Conservation (phyloP, 2,797 vertebrate genomes). For the Semaprochilodus insignis region DNA sequence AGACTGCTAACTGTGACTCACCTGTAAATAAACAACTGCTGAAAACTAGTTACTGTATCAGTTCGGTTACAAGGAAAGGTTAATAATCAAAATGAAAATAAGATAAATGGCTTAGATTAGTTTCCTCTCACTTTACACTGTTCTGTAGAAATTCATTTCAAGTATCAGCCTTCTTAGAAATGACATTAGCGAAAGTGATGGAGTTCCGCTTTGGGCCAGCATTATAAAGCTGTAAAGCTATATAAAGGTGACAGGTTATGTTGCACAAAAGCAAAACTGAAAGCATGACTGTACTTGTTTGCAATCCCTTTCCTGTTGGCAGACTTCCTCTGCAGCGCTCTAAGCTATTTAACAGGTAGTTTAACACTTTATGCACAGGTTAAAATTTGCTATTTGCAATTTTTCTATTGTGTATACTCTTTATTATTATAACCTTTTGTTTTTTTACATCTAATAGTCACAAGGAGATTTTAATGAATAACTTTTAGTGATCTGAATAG, state of each 20-base stretch:
- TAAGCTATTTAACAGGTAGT: neutral
- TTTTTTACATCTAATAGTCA: no score
- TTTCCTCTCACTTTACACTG: neutral
- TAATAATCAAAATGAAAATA: neutral
- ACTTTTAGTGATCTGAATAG: no score
- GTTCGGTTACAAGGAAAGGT: neutral
- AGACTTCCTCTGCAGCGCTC: neutral
- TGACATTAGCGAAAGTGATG: neutral
- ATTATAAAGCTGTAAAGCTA: slow-evolving; percentile 11
- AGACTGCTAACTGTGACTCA: neutral
- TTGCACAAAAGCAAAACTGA: slow-evolving; percentile 39
- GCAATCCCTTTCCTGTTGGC: neutral
- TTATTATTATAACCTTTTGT: neutral
- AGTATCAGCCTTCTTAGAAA: neutral
- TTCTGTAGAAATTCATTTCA: slow-evolving; percentile 2
- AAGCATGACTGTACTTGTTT: slow-evolving; percentile 23
- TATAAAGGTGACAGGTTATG: neutral
- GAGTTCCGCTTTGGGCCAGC: neutral
- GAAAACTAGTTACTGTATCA: neutral
- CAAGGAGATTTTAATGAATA: no score
- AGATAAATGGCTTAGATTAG: neutral
- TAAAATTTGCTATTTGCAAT: neutral
- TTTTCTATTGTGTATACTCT: neutral
- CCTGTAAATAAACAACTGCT: neutral
- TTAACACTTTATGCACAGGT: neutral